Evolutionary conservation across 2,888 invertebrate genomes (phyloP).

Genomic region (Cabera pusaria): DNA sequence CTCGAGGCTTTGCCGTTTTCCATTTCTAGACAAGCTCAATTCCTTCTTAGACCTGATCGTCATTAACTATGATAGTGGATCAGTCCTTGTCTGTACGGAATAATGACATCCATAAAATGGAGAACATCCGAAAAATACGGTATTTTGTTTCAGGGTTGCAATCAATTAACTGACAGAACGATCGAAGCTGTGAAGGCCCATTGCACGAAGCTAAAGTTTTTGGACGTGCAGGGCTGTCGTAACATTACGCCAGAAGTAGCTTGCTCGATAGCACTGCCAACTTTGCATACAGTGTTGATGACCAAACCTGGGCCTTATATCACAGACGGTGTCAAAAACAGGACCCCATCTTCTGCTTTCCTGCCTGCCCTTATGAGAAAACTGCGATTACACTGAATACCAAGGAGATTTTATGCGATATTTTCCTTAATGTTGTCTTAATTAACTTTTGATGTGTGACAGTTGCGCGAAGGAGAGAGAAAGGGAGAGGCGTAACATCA

Average conservation of each 20-base stretch:
- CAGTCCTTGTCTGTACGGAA: too few species aligned
- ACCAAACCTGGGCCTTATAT: conserved; percentile 75
- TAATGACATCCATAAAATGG: too few species aligned
- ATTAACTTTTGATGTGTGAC: too few species aligned
- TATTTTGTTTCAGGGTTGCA: conserved; percentile 79
- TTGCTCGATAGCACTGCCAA: conserved; percentile 64
- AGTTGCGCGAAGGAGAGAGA: too few species aligned
- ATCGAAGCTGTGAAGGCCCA: conserved; percentile 74
- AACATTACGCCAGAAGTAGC: conserved; percentile 74
- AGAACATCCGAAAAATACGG: background rate
- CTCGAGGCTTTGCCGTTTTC: too few species aligned
- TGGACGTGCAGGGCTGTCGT: conserved; percentile 83
- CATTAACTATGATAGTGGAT: too few species aligned
- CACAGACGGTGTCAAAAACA: conserved; percentile 63
- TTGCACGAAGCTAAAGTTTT: conserved; percentile 78
- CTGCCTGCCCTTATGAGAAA: conserved; percentile 67
- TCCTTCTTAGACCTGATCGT: too few species aligned
- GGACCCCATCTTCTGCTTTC: conserved; percentile 64
- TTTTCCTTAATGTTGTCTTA: too few species aligned
- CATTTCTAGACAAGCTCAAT: too few species aligned
- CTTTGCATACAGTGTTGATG: conserved; percentile 72
- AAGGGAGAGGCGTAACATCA: too few species aligned
- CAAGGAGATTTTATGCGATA: too few species aligned
- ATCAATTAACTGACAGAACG: conserved; percentile 83
- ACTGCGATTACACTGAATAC: conserved; percentile 63